Conservation (phyloP, 1,140 invertebrate genomes). For the Neodiprion lecontei region DNA sequence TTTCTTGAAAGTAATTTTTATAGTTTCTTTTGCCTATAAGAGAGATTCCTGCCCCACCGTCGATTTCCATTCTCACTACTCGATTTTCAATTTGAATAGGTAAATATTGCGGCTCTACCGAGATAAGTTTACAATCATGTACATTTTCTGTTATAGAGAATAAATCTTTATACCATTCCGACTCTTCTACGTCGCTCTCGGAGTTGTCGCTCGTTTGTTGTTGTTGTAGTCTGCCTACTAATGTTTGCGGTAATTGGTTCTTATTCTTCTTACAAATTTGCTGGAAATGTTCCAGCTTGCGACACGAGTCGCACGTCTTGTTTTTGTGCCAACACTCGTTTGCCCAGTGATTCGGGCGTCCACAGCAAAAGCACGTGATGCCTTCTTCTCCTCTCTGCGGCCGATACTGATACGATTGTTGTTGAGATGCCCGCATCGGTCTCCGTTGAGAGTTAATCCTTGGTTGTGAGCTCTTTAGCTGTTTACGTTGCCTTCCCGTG, state of each 20-base stretch:
- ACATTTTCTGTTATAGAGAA: background rate
- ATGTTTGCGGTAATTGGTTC: background rate
- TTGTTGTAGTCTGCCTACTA: conserved; percentile 11
- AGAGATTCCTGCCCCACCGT: conserved; percentile 16
- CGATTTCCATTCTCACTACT: conserved; percentile 16
- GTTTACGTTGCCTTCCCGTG: background rate
- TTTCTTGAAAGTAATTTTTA: background rate
- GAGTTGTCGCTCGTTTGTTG: too few species aligned
- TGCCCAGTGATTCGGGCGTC: conserved; percentile 15
- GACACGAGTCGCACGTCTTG: conserved; percentile 15
- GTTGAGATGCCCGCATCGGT: background rate
- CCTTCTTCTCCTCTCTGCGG: too few species aligned
- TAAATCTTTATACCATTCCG: conserved; percentile 9
- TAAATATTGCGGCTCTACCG: conserved; percentile 17
- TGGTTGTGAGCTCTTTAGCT: background rate
- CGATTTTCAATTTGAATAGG: conserved; percentile 10
- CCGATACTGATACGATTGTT: background rate
- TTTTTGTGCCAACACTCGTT: conserved; percentile 15
- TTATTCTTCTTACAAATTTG: conserved; percentile 10
- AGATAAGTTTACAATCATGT: conserved; percentile 7
- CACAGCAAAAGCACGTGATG: conserved; percentile 9
- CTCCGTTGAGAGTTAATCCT: background rate
- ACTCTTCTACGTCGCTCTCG: conserved; percentile 4
- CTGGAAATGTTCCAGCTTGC: conserved; percentile 12
- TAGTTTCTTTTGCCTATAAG: conserved; percentile 15